A percentile compares a stretch with the other conserved stretches of the same genome.
phyloP scores from a whole-genome alignment of 2,888 invertebrate species.

The Nycteola revayana region DNA sequence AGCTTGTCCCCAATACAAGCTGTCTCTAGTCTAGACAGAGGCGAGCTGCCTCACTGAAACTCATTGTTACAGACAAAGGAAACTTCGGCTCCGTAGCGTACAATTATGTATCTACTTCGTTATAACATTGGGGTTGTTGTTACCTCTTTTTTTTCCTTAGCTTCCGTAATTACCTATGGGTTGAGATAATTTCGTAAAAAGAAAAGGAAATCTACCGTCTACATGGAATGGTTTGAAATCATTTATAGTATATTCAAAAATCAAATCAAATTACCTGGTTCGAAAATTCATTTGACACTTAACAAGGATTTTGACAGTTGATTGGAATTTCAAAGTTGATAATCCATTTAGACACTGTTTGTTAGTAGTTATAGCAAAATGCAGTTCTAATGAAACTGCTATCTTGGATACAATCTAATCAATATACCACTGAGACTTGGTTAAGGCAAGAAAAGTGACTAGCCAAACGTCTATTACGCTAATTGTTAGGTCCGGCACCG shows the following conservation, averaged over 20 bases:
- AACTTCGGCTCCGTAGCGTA: constrained; percentile 33
- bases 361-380: no score
- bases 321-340: no score
- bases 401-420: constrained; percentile 16
- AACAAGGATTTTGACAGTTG: no score
- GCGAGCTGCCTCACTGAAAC: constrained; percentile 41
- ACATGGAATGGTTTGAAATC: no score
- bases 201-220: no score
- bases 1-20: constrained; percentile 31
- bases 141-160: constrained; percentile 22
- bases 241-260: no score
- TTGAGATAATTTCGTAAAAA: constrained; percentile 10
- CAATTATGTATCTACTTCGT: constrained; percentile 40
- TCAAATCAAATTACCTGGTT: no score
- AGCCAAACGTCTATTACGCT: constrained; percentile 55
- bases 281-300: no score
- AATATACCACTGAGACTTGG: constrained; percentile 26
- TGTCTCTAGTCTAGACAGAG: constrained; percentile 36
- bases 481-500: constrained; percentile 49
- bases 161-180: constrained; percentile 17
- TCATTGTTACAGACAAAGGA: constrained; percentile 49
- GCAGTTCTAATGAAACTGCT: no score
- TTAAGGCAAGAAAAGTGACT: constrained; percentile 26
- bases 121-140: constrained; percentile 30
- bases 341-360: no score